These are phyloP conservation scores for Colletes latitarsis DNA, from an alignment of 1,140 invertebrate genomes.

Conservation along the genomic window DNA sequence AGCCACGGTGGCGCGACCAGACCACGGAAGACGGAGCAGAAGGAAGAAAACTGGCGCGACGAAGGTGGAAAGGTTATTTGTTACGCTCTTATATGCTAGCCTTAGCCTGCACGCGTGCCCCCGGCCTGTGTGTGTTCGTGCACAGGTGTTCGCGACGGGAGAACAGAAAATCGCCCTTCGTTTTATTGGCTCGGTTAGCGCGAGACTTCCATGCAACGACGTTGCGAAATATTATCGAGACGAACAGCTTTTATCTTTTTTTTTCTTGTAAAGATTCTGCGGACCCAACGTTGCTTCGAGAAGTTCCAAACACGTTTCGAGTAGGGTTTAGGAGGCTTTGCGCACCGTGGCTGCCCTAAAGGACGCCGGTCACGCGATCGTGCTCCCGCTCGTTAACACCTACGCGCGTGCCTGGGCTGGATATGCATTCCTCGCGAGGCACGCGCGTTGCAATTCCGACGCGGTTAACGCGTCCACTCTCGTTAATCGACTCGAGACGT, in stretches of 20 bases:
- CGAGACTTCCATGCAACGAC: neutral
- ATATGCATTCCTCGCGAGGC: conserved; percentile 4
- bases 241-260: too few relatives aligned
- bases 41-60: neutral
- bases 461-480: conserved; percentile 34
- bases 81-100: conserved; percentile 28
- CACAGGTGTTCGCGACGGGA: neutral
- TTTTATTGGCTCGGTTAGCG: neutral
- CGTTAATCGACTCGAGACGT: conserved; percentile 54
- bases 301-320: too few relatives aligned
- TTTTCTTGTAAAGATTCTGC: too few relatives aligned
- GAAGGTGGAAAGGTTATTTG: conserved; percentile 40
- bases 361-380: conserved; percentile 63
- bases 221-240: too few relatives aligned
- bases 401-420: conserved; percentile 47
- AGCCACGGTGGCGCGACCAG: conserved; percentile 3
- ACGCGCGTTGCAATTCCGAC: conserved; percentile 38
- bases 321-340: too few relatives aligned
- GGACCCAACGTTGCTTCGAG: too few relatives aligned
- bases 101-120: conserved; percentile 1
- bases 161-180: neutral
- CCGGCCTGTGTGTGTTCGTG: neutral
- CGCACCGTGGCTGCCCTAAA: conserved; percentile 21
- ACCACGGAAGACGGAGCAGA: neutral
- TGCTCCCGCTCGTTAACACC: conserved; percentile 57